These are phyloP conservation scores for Bostrychus sinensis DNA, from an alignment of 2,113 vertebrate species.

Conservation along the genomic window DNA sequence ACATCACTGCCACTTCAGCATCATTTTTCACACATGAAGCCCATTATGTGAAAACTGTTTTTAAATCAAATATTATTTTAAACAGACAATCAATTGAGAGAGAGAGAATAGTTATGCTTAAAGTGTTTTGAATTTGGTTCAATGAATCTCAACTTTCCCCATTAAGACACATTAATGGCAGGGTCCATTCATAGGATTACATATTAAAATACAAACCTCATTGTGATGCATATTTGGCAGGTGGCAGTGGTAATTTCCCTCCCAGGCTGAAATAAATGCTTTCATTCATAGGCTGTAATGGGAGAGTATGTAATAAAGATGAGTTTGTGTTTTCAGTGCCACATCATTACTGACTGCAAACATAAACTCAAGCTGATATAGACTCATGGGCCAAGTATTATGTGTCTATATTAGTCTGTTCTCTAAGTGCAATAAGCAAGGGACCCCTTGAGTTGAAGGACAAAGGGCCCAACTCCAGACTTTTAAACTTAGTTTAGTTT, in stretches of 20 bases:
- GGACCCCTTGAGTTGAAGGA: too few species aligned
- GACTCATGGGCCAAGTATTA: background rate
- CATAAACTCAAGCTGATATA: background rate
- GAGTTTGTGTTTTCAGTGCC: background rate
- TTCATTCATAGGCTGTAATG: background rate
- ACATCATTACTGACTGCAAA: background rate
- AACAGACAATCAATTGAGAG: background rate
- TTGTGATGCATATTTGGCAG: background rate
- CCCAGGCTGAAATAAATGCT: background rate
- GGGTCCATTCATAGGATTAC: background rate
- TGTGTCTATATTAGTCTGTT: too few species aligned
- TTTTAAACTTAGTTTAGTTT: too few species aligned
- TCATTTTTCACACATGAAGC: background rate
- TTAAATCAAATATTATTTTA: background rate
- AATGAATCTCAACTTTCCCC: background rate
- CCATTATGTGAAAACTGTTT: background rate
- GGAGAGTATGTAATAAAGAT: background rate
- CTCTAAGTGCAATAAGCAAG: too few species aligned
- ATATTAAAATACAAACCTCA: background rate
- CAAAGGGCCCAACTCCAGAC: background rate
- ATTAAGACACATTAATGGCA: background rate
- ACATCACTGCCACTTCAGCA: background rate
- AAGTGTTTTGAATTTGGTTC: too few species aligned
- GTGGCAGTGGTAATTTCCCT: slow-evolving; percentile 1
- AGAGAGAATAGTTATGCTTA: too few species aligned